A percentile compares a stretch with the other conserved stretches of the same genome.
Conservation (phyloP, 1,140 invertebrate genomes). For the Procambarus clarkii region DNA sequence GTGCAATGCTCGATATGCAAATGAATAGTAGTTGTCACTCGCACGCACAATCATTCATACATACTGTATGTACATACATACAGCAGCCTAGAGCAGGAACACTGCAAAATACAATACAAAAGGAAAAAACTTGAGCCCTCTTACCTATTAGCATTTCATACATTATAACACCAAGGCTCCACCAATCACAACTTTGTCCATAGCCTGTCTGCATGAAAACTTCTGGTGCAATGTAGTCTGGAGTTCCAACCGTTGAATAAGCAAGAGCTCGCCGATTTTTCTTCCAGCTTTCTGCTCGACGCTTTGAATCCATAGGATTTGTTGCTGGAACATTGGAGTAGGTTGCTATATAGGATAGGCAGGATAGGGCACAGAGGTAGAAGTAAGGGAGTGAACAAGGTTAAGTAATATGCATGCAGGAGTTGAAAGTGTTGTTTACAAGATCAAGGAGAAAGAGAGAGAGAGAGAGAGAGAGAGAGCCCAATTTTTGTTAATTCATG, state of each 20-base stretch:
- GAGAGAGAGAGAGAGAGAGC: neutral
- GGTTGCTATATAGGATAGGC: conserved; percentile 58
- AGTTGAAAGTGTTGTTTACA: neutral
- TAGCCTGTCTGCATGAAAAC: conserved; percentile 99
- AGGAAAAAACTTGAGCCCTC: conserved; percentile 51
- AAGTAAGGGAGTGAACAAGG: conserved; percentile 16
- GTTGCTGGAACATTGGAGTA: conserved; percentile 73
- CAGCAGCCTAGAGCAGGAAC: too few relatives aligned
- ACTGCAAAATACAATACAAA: too few relatives aligned
- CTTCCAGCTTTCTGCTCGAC: conserved; percentile 98
- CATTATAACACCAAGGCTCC: conserved; percentile 99
- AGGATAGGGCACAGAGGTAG: conserved; percentile 17
- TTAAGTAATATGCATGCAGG: conserved; percentile 1
- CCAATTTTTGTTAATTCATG: conserved; percentile 5
- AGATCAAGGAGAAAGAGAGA: neutral
- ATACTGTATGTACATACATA: too few relatives aligned
- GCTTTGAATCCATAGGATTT: conserved; percentile 96
- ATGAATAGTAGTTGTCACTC: too few relatives aligned
- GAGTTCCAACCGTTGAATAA: conserved; percentile 98
- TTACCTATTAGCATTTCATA: conserved; percentile 99
- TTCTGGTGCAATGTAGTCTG: conserved; percentile 99
- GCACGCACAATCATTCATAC: too few relatives aligned
- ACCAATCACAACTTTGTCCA: conserved; percentile 98
- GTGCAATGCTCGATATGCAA: too few relatives aligned
- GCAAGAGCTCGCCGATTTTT: conserved; percentile 94